Percentiles rank a stretch among this genome's conserved stretches.
These are phyloP conservation scores for Bradypodion ventrale DNA, from an alignment of 2,797 vertebrate species.

Conservation along the genomic window DNA sequence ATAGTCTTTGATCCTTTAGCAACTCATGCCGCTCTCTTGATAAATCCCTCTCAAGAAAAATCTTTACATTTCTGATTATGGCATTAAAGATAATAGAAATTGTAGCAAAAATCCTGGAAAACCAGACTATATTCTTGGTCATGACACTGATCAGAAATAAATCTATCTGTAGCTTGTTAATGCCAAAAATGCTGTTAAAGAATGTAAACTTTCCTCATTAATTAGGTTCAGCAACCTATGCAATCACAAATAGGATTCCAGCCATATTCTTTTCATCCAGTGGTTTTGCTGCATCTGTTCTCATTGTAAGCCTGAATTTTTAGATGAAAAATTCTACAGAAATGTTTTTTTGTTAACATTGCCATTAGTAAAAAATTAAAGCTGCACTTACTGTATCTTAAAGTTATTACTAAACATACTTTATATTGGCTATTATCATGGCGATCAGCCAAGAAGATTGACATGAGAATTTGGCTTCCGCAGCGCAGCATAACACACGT, in stretches of 20 bases:
- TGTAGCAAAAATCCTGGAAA: background rate
- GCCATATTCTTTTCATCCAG: too few species aligned
- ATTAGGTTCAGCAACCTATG: too few species aligned
- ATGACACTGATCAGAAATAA: background rate
- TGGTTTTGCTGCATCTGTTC: too few species aligned
- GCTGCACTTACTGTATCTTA: background rate
- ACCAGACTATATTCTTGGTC: background rate
- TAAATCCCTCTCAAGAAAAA: constrained; percentile 73
- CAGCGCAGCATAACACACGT: too few species aligned
- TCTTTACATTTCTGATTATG: constrained; percentile 70
- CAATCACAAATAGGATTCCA: too few species aligned
- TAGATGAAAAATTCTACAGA: too few species aligned
- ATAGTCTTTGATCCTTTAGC: constrained; percentile 84
- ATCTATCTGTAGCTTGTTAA: background rate
- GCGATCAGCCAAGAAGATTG: too few species aligned
- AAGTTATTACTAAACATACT: background rate
- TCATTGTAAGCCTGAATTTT: too few species aligned
- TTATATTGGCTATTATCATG: too few species aligned
- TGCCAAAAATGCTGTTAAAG: background rate
- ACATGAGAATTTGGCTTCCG: too few species aligned
- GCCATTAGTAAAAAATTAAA: background rate
- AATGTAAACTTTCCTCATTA: background rate
- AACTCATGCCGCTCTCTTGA: constrained; percentile 79
- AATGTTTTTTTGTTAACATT: too few species aligned
- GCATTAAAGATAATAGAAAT: constrained; percentile 71